Base-by-base conservation (phyloP, 2,113 vertebrate species). In the Peromyscus leucopus region DNA sequence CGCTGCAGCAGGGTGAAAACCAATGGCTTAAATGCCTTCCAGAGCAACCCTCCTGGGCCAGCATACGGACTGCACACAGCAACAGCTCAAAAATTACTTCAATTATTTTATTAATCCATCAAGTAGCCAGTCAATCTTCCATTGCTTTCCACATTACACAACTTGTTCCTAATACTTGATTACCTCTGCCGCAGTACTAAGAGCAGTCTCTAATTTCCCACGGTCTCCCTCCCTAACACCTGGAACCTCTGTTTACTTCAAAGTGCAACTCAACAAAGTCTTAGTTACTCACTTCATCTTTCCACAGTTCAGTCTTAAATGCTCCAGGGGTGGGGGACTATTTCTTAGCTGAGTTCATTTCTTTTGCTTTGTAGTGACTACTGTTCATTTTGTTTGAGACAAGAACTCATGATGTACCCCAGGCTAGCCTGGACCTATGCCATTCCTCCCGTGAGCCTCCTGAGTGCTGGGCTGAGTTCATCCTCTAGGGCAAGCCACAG, bases 261-360 rank as follows among this genome's bases (percentile, higher is more conserved):
- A 67, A 33, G 16, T 42, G 85, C 42, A 92, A 86, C 87, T 65
- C 75, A 79, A 72, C 9, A 19, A 2, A 59, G 19, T 69, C 89
- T 90, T 5, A 33, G 15, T 69, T 89, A 75, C 15, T 65, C 8
- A 24, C 76, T 86, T 83, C 22, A 12, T 39, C 7, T 36, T 31
- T 48, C 83, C 55, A 92, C 36, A 84, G 63, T 93, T 84, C 91
- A 78, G 39, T 72, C 95, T 93, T 61, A 46, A 82, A 83, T 92
- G 82, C 15, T 88, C 17, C 74, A 21, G 42, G 26, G 26, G 6
- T 83, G 42, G 24, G 15, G 51, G 71, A 48, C 46, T 39, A 72
- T 57, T 84, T n/a, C 82, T 89, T 86, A 89, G 6, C 36, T 46
- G 15, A 87, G 46, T 36, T 69, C 31, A 82, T 76, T 33, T 91